Evolutionary conservation across 1,140 invertebrate genomes (phyloP), one percentile per base, ranked within the genome.

Genomic region (Neodiprion fabricii): DNA sequence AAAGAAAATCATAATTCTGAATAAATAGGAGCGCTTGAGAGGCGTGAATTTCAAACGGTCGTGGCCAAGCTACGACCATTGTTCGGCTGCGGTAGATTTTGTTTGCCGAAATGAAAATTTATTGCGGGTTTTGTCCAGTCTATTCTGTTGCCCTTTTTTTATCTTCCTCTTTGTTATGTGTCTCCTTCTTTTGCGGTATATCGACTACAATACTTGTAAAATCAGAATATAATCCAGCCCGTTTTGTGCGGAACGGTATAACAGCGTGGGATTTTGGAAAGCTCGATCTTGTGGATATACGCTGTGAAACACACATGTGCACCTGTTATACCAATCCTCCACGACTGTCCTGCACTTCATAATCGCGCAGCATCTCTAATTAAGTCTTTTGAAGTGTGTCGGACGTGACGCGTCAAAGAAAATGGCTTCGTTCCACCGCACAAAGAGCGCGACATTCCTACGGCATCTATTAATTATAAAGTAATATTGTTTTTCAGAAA

Each of bases 11-110:
- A 14, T 61, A 61, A 61, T 61, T 61, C 7, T 0, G 53, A 61
- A 61, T 61, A 12, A 61, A 61, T 61, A 61, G 53, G 53, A 61
- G 3, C n/a, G 53, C 5, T 61, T 9, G 53, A 61, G n/a, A 61
- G 53, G 53, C 53, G 53, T 61, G 53, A 61, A 61, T 61, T 61
- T 61, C 53, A 61, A 61, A 61, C 11, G 53, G n/a, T 61, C n/a
- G 53, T 61, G 53, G 4, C 11, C 53, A 17, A 40, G 53, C 53
- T 40, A 5, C n/a, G 53, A 61, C 53, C 53, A 61, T 61, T 61
- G 53, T 61, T 61, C 11, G 9, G n/a, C 53, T 14, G 53, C 53
- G 53, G 53, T 61, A 61, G n/a, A 61, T 61, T 61, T 61, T 61
- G 3, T 61, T 61, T 61, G 53, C 53, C n/a, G 11, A 61, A 61